These are phyloP conservation scores for Darevskia mixta DNA, from an alignment of 2,797 vertebrate species.

Conservation along the genomic window DNA sequence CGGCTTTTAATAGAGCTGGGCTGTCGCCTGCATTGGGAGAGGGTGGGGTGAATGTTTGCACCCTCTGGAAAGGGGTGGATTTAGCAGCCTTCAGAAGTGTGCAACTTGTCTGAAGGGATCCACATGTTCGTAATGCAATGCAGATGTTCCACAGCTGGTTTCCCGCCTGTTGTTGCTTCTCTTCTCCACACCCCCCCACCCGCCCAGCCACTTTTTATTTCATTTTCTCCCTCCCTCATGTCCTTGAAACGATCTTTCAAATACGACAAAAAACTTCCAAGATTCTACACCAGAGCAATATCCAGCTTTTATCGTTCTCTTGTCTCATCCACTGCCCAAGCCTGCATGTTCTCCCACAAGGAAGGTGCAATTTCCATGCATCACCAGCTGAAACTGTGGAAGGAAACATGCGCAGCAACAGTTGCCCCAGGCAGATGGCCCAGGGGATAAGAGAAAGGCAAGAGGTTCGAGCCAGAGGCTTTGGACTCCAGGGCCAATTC, in stretches of 20 bases:
- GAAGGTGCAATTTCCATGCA: not conserved
- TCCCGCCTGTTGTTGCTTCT: slow-evolving; percentile 31
- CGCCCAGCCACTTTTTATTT: slow-evolving; percentile 2
- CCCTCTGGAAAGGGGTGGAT: not conserved
- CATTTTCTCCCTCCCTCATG: slow-evolving; percentile 14
- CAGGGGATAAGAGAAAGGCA: not conserved
- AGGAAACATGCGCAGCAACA: not conserved
- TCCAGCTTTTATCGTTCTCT: slow-evolving; percentile 14
- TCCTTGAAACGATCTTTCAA: slow-evolving; percentile 30
- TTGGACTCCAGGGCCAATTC: not conserved
- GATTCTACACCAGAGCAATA: slow-evolving; percentile 12
- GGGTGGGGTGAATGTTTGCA: not conserved
- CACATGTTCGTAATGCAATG: slow-evolving; percentile 5
- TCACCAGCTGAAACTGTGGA: not conserved
- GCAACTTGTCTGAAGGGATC: slow-evolving; percentile 30
- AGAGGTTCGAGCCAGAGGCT: too few relatives aligned
- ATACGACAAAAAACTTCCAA: not conserved
- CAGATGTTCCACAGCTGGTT: slow-evolving; percentile 45
- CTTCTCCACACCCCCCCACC: not conserved
- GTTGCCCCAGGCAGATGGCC: not conserved
- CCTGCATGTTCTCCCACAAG: not conserved
- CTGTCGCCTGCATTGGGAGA: not conserved
- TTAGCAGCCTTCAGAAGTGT: slow-evolving; percentile 7
- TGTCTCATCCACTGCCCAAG: slow-evolving; percentile 8
- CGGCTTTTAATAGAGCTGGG: slow-evolving; percentile 8